Percentiles rank a stretch among this genome's conserved stretches.
Conservation (phyloP, 2,797 vertebrate species). For the Remorina albescens region DNA sequence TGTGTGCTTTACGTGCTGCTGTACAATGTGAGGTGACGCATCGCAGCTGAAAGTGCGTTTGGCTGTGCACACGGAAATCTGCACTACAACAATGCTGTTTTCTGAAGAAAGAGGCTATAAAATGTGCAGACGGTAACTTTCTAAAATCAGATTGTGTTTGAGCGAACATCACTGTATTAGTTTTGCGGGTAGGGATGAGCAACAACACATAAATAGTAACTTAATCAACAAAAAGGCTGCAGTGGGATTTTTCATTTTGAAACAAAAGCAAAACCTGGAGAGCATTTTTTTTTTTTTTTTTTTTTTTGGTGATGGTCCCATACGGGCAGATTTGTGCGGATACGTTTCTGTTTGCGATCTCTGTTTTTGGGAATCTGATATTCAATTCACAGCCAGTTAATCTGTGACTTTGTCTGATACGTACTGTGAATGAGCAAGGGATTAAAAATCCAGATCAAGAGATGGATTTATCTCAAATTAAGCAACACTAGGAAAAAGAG, state of each 20-base stretch:
- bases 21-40: conserved; percentile 21
- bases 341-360: conserved; percentile 2
- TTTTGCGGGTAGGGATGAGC: background rate
- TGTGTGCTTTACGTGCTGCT: conserved; percentile 34
- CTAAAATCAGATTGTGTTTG: conserved; percentile 24
- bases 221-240: conserved; percentile 18
- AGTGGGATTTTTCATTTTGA: background rate
- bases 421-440: background rate
- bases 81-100: background rate
- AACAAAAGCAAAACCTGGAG: background rate
- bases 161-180: background rate
- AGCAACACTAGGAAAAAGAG: conserved; percentile 2
- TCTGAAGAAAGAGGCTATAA: background rate
- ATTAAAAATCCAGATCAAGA: conserved; percentile 26
- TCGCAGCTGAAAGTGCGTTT: background rate
- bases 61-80: conserved; percentile 17
- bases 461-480: conserved; percentile 25
- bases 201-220: background rate
- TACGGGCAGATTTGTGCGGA: background rate
- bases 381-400: conserved; percentile 22
- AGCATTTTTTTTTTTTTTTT: background rate
- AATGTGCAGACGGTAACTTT: conserved; percentile 21
- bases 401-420: conserved; percentile 13
- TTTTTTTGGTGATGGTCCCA: background rate
- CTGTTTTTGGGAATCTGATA: too few relatives aligned